Evolutionary conservation across 2,888 invertebrate species (phyloP).

Genomic region (Noctua comes): DNA sequence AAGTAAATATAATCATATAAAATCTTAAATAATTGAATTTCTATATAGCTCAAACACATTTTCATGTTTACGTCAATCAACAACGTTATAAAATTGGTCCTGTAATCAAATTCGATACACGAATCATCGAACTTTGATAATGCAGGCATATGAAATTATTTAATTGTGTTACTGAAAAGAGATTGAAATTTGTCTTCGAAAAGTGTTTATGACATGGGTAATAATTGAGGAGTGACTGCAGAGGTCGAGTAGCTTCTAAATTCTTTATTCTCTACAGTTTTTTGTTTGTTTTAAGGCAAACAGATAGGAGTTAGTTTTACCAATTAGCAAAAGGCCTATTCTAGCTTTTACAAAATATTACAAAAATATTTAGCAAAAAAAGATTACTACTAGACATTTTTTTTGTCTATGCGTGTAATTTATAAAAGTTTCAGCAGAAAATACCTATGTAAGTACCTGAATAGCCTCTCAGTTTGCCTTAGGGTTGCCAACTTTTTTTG

Average conservation of each 20-base stretch:
- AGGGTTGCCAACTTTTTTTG: too few species aligned
- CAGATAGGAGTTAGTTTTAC: background rate
- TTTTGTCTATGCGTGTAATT: too few species aligned
- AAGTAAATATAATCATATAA: conserved; percentile 8
- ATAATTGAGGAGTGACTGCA: background rate
- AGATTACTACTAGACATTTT: too few species aligned
- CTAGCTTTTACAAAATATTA: background rate
- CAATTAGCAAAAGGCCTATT: background rate
- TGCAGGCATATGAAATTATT: background rate
- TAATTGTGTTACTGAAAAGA: conserved; percentile 9
- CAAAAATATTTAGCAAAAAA: background rate
- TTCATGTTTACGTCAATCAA: conserved; percentile 23
- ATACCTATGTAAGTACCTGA: too few species aligned
- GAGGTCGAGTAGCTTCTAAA: background rate
- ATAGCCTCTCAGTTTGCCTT: too few species aligned
- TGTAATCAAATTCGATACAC: conserved; percentile 33
- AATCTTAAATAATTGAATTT: conserved; percentile 19
- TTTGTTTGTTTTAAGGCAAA: background rate
- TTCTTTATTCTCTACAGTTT: background rate
- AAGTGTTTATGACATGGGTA: background rate
- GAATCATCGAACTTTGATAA: background rate
- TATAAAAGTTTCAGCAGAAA: too few species aligned
- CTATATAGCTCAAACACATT: conserved; percentile 7
- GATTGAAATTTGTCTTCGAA: background rate
- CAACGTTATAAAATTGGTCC: conserved; percentile 16